These are phyloP conservation scores for Barbus barbus DNA, from an alignment of 2,113 vertebrate species.

Conservation along the genomic window DNA sequence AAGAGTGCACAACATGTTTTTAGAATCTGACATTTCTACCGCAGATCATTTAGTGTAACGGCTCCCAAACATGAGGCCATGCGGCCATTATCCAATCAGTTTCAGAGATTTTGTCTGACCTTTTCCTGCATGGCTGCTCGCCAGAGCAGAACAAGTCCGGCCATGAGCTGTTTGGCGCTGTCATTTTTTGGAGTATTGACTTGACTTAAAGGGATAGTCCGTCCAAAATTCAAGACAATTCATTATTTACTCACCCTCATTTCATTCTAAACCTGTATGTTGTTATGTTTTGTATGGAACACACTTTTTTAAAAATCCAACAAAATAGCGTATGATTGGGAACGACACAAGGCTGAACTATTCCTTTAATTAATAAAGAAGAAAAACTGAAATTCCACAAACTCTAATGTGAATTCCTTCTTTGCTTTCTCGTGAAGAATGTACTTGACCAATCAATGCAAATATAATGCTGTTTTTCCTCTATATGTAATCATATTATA, in stretches of 20 bases:
- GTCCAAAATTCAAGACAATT: not conserved
- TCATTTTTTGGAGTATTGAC: not conserved
- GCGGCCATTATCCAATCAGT: constrained; percentile 43
- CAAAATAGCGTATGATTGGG: not conserved
- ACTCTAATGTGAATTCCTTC: not conserved
- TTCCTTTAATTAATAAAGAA: not conserved
- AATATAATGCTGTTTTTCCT: not conserved
- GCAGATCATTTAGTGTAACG: constrained; percentile 29
- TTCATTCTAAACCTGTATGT: not conserved
- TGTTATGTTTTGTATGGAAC: not conserved
- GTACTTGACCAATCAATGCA: not conserved
- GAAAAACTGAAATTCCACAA: not conserved
- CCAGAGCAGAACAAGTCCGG: constrained; percentile 23
- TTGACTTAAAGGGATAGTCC: not conserved
- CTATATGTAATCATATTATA: not conserved
- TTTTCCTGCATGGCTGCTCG: constrained; percentile 34
- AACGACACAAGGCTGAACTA: not conserved
- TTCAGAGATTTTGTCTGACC: constrained; percentile 48
- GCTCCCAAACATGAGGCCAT: constrained; percentile 28
- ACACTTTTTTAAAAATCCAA: not conserved
- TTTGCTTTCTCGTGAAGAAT: not conserved
- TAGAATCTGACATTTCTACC: constrained; percentile 48
- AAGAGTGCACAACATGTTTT: not conserved
- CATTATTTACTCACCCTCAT: not conserved
- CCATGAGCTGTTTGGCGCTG: not conserved